These are phyloP conservation scores for Thaumetopoea pityocampa DNA, from an alignment of 1,140 invertebrate genomes.

Conservation along the genomic window DNA sequence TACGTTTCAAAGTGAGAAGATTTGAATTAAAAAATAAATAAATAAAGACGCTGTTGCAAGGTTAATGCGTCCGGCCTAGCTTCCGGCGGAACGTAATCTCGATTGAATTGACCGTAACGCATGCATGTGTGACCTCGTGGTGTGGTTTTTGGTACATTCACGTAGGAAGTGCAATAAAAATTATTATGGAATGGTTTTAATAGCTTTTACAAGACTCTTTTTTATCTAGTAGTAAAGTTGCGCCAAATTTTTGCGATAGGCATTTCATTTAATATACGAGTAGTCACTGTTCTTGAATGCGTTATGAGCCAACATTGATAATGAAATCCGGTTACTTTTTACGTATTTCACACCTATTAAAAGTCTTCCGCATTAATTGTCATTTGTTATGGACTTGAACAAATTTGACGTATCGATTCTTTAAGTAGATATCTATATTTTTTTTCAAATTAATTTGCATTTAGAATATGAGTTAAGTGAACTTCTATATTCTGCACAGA, in stretches of 20 bases:
- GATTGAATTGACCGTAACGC: constrained; percentile 21
- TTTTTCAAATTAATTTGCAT: no score
- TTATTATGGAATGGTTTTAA: constrained; percentile 12
- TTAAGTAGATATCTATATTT: no score
- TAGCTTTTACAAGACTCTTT: constrained; percentile 10
- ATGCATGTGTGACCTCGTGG: constrained; percentile 21
- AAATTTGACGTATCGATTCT: no score
- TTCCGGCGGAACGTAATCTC: constrained; percentile 28
- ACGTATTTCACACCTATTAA: not conserved
- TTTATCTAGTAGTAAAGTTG: constrained; percentile 7
- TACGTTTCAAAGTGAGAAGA: constrained; percentile 16
- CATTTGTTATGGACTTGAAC: no score
- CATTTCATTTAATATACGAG: constrained; percentile 3
- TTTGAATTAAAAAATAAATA: constrained; percentile 18
- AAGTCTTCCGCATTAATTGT: constrained; percentile 7
- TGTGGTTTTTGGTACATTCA: constrained; percentile 16
- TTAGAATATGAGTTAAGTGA: no score
- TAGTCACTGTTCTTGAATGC: constrained; percentile 1
- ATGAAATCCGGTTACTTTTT: constrained; percentile 11
- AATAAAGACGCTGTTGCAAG: constrained; percentile 29
- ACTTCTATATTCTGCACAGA: no score
- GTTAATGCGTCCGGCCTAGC: constrained; percentile 21
- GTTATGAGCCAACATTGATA: constrained; percentile 7
- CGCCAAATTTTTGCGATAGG: constrained; percentile 3
- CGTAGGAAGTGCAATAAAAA: constrained; percentile 11